Evolutionary conservation across 92 coral and sea anemone genomes (phyloP).

Genomic region (Ricordea florida): DNA sequence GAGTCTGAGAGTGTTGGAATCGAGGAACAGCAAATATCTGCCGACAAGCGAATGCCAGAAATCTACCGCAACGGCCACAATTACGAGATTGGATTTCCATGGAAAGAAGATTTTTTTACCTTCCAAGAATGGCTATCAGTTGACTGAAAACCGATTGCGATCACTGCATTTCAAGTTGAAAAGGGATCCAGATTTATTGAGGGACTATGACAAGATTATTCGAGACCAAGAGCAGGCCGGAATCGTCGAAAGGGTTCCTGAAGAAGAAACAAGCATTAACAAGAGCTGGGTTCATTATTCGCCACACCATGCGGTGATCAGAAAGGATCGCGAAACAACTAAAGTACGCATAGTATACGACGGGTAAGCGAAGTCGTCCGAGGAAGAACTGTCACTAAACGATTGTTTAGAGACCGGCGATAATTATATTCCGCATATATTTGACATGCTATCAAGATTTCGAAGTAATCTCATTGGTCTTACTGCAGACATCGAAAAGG

Average conservation of each 20-base stretch:
- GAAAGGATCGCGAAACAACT: conserved; percentile 54
- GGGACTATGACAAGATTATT: conserved; percentile 24
- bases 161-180: conserved; percentile 1
- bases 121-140: not conserved
- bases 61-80: conserved; percentile 7
- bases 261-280: not conserved
- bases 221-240: conserved; percentile 33
- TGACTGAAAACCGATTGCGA: too few species aligned
- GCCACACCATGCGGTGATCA: conserved; percentile 51
- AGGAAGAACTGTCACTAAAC: conserved; percentile 21
- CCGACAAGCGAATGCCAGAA: not conserved
- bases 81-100: conserved; percentile 25
- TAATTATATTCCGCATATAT: conserved; percentile 46
- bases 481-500: conserved; percentile 49
- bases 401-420: conserved; percentile 44
- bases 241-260: conserved; percentile 16
- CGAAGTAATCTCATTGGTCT: conserved; percentile 13
- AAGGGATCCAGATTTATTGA: conserved; percentile 17
- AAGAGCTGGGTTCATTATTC: conserved; percentile 18
- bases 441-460: conserved; percentile 34
- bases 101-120: conserved; percentile 12
- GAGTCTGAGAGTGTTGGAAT: not conserved
- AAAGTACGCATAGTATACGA: conserved; percentile 50
- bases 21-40: not conserved
- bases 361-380: conserved; percentile 22